Conservation (phyloP, 2,888 invertebrate genomes). For the Euzophera pinguis region DNA sequence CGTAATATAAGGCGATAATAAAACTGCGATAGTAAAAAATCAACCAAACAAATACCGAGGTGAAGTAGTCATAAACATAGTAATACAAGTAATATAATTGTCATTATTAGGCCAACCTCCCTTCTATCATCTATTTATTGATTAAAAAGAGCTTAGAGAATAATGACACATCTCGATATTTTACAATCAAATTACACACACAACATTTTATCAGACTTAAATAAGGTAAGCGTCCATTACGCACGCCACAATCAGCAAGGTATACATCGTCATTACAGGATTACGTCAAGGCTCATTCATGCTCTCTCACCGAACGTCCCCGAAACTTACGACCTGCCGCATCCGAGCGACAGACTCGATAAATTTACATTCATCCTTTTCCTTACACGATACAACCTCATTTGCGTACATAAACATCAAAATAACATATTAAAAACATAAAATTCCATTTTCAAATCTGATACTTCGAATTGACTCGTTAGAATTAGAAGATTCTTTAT, state of each 20-base stretch:
- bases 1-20: too few relatives aligned
- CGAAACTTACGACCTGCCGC: slow-evolving; percentile 55
- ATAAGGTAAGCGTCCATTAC: slow-evolving; percentile 20
- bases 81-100: too few relatives aligned
- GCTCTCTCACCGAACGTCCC: slow-evolving; percentile 53
- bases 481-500: slow-evolving; percentile 2
- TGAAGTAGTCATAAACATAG: too few relatives aligned
- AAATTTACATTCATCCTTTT: slow-evolving; percentile 77
- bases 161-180: slow-evolving; percentile 1
- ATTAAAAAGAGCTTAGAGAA: too few relatives aligned
- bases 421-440: slow-evolving; percentile 10
- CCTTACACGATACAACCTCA: slow-evolving; percentile 47
- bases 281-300: slow-evolving; percentile 65
- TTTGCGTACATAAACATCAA: slow-evolving; percentile 36
- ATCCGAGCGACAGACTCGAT: slow-evolving; percentile 62
- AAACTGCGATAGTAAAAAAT: too few relatives aligned
- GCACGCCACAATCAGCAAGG: slow-evolving; percentile 46
- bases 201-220: slow-evolving; percentile 1
- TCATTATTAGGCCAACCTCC: too few relatives aligned
- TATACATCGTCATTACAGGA: slow-evolving; percentile 55
- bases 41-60: too few relatives aligned
- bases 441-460: background rate
- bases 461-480: slow-evolving; percentile 2
- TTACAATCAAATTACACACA: slow-evolving; percentile 10
- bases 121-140: too few relatives aligned